phyloP scores from a whole-genome alignment of 2,113 vertebrate species.

The Chitala chitala region DNA sequence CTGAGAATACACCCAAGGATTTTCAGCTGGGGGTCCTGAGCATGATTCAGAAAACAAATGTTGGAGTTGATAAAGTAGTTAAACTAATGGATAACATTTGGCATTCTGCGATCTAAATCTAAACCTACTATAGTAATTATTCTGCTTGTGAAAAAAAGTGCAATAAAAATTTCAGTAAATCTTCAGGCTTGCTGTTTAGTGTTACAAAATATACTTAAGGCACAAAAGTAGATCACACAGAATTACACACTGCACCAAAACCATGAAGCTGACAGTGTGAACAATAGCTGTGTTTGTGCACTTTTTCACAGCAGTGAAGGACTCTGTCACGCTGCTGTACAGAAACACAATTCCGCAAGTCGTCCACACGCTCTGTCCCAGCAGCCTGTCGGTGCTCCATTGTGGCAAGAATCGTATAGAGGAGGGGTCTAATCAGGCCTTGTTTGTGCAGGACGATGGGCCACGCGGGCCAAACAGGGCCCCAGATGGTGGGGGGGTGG shows the following conservation, averaged over 20 bases:
- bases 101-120: too few relatives aligned
- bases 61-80: not conserved
- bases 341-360: not conserved
- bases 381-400: conserved; percentile 13
- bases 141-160: not conserved
- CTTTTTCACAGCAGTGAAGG: not conserved
- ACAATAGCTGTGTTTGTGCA: conserved; percentile 7
- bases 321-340: not conserved
- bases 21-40: too few relatives aligned
- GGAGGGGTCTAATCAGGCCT: not conserved
- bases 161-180: not conserved
- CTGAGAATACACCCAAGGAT: too few relatives aligned
- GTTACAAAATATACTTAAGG: conserved; percentile 6
- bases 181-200: not conserved
- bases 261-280: conserved; percentile 1
- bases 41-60: not conserved
- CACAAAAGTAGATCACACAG: not conserved
- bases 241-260: conserved; percentile 14
- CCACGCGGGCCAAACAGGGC: conserved; percentile 18
- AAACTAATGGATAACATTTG: not conserved
- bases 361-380: not conserved
- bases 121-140: not conserved
- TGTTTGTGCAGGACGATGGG: conserved; percentile 13
- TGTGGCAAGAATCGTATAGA: not conserved
- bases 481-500: conserved; percentile 30